Evolutionary conservation across 1,140 invertebrate genomes (phyloP).

Genomic region (Muscidifurax raptorellus): DNA sequence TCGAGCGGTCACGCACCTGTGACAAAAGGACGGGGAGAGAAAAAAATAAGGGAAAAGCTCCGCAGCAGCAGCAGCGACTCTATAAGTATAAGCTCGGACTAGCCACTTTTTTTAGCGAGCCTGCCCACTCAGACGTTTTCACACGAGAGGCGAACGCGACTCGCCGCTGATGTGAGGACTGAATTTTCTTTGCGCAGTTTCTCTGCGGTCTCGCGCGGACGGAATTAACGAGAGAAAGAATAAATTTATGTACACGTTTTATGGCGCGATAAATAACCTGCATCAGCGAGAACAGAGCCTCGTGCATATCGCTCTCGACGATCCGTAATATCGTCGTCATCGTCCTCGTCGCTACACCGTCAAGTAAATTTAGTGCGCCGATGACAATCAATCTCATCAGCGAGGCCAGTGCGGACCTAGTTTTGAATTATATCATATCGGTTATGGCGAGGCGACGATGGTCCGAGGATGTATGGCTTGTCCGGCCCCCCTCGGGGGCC

Average conservation of each 20-base stretch:
- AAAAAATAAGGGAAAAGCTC: conserved; percentile 50
- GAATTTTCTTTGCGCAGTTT: conserved; percentile 29
- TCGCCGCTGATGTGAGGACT: neutral
- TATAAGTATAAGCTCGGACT: conserved; percentile 39
- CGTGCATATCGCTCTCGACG: neutral
- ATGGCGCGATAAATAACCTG: neutral
- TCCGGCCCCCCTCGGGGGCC: neutral
- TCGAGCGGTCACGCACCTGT: conserved; percentile 62
- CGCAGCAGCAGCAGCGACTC: neutral
- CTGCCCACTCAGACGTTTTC: conserved; percentile 37
- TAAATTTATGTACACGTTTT: too few species aligned
- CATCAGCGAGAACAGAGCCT: neutral
- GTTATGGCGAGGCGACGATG: neutral
- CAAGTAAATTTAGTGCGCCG: conserved; percentile 16
- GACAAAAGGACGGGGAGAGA: conserved; percentile 50
- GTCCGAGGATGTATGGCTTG: neutral
- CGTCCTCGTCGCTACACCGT: too few species aligned
- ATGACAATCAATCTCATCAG: conserved; percentile 48
- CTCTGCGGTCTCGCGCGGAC: neutral
- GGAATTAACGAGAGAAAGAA: neutral
- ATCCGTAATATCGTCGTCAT: neutral
- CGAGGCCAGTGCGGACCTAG: neutral
- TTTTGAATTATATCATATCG: conserved; percentile 35
- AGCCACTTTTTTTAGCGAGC: conserved; percentile 34
- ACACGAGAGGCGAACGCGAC: conserved; percentile 14